These are phyloP conservation scores for Tangara arthus DNA, from an alignment of 2,797 vertebrate genomes.

Conservation along the genomic window DNA sequence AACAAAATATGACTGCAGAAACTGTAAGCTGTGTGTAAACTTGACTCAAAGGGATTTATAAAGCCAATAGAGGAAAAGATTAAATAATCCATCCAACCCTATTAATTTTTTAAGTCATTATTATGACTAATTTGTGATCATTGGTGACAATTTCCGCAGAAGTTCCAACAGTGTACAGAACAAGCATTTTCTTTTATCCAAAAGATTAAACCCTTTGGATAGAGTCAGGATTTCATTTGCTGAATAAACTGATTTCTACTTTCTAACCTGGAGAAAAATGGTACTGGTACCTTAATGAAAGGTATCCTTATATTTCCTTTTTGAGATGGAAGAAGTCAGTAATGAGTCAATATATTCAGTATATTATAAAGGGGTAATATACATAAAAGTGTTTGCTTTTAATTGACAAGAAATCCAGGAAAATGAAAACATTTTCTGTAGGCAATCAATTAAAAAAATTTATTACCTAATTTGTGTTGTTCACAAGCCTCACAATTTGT, in stretches of 20 bases:
- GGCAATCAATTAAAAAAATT: neutral
- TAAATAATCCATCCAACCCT: neutral
- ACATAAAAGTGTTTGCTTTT: neutral
- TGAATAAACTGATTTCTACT: neutral
- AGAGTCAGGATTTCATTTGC: neutral
- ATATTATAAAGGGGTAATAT: neutral
- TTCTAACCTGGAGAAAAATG: neutral
- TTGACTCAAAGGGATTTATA: neutral
- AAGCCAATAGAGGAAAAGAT: fast-evolving
- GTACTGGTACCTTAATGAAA: neutral
- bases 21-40: neutral
- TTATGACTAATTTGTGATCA: neutral
- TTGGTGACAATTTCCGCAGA: neutral
- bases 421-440: neutral
- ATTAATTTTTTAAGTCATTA: neutral
- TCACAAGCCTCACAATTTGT: neutral
- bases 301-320: neutral
- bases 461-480: neutral
- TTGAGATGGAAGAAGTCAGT: neutral
- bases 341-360: neutral
- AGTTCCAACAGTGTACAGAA: neutral
- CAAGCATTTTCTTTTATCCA: neutral
- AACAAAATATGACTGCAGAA: neutral
- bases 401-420: neutral
- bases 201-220: neutral